Base-by-base conservation (phyloP, 1,140 invertebrate species). In the Augochlora pura region DNA sequence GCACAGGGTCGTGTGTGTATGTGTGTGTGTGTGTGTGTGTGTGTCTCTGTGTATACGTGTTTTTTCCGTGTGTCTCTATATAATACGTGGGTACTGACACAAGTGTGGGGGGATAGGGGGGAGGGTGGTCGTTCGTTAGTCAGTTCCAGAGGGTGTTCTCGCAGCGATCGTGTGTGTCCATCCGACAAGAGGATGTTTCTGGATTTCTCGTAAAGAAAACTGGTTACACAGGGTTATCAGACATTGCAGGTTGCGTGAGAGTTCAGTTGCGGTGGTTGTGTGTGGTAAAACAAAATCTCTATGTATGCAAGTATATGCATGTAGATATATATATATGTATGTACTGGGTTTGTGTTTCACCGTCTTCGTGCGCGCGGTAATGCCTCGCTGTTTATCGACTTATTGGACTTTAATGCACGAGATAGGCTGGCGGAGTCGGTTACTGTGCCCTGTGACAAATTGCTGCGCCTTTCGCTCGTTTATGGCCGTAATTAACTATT, bases 181-280 rank as follows among this genome's bases (percentile, higher is more conserved):
- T 87, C 86, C 86, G 86, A 87, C 86, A 85, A 87, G 74, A 87
- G 86, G 86, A 87, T 87, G 86, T 86, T 87, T 87, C 69, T n/a
- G 79, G 69, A 71, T 80, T 75, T 39, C 80, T 65, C 66, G 59
- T 79, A 81, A 49, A 46, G 76, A 77, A n/a, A 52, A 54, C 82
- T 57, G 76, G 75, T 85, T 73, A 69, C 75, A 77, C 86, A 86
- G 77, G 82, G 68, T 84, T 84, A 80, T 73, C 49, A 84, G 75
- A 86, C 69, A 83, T 87, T 87, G 86, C 86, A 79, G 67, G 69
- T 87, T 83, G 86, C 86, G 86, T 87, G 86, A 87, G 70, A 87
- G 70, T 57, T 87, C 78, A 81, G 77, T 87, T 87, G 83, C 86
- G 75, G 82, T 80, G 86, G 80, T n/a, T n/a, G n/a, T n/a, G n/a